Evolutionary conservation across 2,797 vertebrate species (phyloP).

Genomic region (Sylvia borin): DNA sequence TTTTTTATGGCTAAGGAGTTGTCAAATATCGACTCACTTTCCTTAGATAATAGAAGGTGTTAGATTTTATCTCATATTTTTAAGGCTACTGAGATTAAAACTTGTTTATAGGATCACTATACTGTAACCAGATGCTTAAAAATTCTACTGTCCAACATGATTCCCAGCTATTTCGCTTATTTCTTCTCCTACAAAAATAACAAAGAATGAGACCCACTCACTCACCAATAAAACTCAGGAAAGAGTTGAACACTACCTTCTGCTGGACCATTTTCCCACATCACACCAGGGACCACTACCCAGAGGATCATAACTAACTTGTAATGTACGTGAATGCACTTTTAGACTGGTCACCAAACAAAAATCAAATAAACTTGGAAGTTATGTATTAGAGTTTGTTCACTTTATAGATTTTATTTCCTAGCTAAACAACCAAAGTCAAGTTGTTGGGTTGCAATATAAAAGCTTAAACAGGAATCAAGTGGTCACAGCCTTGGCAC

Average conservation of each 20-base stretch:
- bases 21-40: not conserved
- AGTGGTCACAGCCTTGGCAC: not conserved
- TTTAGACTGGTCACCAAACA: not conserved
- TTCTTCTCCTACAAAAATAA: not conserved
- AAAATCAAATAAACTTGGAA: conserved; percentile 45
- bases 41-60: not conserved
- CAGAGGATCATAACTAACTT: not conserved
- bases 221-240: not conserved
- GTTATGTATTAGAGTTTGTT: conserved; percentile 25
- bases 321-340: not conserved
- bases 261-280: not conserved
- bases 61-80: not conserved
- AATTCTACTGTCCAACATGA: not conserved
- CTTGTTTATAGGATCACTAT: not conserved
- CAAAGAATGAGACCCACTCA: not conserved
- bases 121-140: not conserved
- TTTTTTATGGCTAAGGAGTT: not conserved
- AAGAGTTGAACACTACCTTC: not conserved
- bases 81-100: not conserved
- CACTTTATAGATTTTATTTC: not conserved
- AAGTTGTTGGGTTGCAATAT: not conserved
- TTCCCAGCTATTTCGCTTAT: not conserved
- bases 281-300: not conserved
- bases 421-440: not conserved
- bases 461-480: not conserved